phyloP scores from a whole-genome alignment of 2,888 invertebrate species.

The Chouioia cunea region DNA sequence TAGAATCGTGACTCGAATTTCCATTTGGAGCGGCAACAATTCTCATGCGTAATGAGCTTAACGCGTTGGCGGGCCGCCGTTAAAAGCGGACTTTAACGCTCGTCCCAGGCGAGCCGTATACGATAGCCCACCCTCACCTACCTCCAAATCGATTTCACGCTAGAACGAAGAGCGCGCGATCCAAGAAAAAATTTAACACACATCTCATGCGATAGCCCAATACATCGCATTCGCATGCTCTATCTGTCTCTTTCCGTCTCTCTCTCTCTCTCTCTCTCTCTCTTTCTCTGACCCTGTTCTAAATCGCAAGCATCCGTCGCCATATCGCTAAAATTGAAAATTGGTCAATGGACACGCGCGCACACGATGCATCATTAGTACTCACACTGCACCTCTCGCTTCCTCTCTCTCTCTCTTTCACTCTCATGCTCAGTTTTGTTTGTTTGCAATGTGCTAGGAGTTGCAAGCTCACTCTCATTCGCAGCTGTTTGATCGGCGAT shows the following conservation, averaged over 20 bases:
- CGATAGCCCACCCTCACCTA: not conserved
- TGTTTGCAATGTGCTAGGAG: not conserved
- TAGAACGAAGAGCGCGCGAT: slow-evolving; percentile 35
- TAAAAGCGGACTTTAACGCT: slow-evolving; percentile 35
- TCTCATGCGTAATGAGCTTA: slow-evolving; percentile 48
- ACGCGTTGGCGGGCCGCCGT: slow-evolving; percentile 28
- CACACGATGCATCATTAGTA: slow-evolving; percentile 23
- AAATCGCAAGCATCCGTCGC: not conserved
- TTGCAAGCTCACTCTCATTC: slow-evolving; percentile 10
- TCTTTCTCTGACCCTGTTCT: not conserved
- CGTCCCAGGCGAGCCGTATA: slow-evolving; percentile 22
- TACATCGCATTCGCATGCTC: slow-evolving; percentile 25
- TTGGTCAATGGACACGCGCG: slow-evolving; percentile 40
- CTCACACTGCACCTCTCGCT: slow-evolving; percentile 14
- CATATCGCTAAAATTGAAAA: slow-evolving; percentile 39
- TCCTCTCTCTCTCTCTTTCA: slow-evolving; percentile 51
- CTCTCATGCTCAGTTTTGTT: slow-evolving; percentile 27
- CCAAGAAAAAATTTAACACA: slow-evolving; percentile 41
- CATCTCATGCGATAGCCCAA: slow-evolving; percentile 9
- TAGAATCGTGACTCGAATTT: slow-evolving; percentile 27
- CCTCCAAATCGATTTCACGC: slow-evolving; percentile 45
- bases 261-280: slow-evolving; percentile 31
- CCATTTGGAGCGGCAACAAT: slow-evolving; percentile 46
- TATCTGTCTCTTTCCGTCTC: slow-evolving; percentile 40
- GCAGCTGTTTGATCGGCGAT: slow-evolving; percentile 21